These are phyloP conservation scores for Lutjanus campechanus DNA, from an alignment of 2,797 vertebrate species.

Conservation along the genomic window DNA sequence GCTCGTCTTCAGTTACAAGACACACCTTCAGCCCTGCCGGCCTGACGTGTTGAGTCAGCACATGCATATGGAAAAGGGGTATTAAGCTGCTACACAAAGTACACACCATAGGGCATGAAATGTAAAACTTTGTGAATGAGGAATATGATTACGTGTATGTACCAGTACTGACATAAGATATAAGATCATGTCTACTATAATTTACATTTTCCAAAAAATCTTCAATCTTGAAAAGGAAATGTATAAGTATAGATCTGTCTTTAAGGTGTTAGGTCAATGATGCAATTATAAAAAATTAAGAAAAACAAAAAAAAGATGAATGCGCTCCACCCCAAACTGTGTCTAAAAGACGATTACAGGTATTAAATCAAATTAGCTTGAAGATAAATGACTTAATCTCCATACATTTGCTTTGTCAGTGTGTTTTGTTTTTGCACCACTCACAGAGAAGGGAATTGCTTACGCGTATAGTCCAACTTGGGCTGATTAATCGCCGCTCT, in stretches of 20 bases:
- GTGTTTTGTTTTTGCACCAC: constrained; percentile 58
- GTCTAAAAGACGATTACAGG: constrained; percentile 37
- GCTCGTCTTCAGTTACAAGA: too few species aligned
- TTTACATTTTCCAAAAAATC: not conserved
- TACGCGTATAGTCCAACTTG: constrained; percentile 39
- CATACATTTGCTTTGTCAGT: constrained; percentile 67
- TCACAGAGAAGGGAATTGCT: constrained; percentile 56
- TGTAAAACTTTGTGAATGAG: not conserved
- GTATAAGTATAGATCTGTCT: not conserved
- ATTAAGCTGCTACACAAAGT: not conserved
- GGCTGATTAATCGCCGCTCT: constrained; percentile 69
- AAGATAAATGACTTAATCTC: constrained; percentile 72
- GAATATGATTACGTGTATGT: not conserved
- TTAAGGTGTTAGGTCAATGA: not conserved
- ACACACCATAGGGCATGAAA: not conserved
- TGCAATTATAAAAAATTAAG: not conserved
- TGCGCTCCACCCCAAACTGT: constrained; percentile 2
- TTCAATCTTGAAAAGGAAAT: not conserved
- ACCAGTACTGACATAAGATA: not conserved
- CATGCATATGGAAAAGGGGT: not conserved
- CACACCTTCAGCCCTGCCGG: too few species aligned
- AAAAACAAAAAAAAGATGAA: constrained; percentile 5
- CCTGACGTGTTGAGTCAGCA: too few species aligned
- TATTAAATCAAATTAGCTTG: constrained; percentile 63
- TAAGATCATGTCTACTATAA: not conserved